These are phyloP conservation scores for Meloidogyne chitwoodi DNA, from an alignment of 1,140 invertebrate genomes.

Conservation along the genomic window DNA sequence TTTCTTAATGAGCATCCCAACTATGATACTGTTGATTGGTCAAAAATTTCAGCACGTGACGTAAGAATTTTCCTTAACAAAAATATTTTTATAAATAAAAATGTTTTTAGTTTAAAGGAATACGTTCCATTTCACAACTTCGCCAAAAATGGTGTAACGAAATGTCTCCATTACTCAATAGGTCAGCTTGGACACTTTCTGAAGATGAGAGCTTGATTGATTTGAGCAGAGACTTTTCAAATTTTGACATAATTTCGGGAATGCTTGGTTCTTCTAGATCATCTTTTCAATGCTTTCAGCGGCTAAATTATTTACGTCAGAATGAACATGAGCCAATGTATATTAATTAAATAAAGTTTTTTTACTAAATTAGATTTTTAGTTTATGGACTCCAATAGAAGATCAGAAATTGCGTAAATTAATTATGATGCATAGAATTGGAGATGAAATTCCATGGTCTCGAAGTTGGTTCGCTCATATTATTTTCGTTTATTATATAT, in stretches of 20 bases:
- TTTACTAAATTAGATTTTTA: slow-evolving; percentile 2
- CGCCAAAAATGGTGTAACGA: slow-evolving; percentile 40
- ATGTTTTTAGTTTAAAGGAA: slow-evolving; percentile 31
- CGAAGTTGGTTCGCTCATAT: slow-evolving; percentile 27
- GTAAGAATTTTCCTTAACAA: slow-evolving; percentile 16
- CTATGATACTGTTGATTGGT: slow-evolving; percentile 31
- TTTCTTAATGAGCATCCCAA: slow-evolving; percentile 13
- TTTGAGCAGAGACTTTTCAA: slow-evolving; percentile 18
- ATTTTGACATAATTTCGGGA: slow-evolving; percentile 37
- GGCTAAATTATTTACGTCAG: slow-evolving; percentile 19
- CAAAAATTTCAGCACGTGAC: slow-evolving; percentile 33
- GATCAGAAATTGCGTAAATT: slow-evolving; percentile 32
- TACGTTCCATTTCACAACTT: slow-evolving; percentile 32
- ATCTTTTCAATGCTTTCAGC: slow-evolving; percentile 38
- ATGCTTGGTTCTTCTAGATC: slow-evolving; percentile 17
- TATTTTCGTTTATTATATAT: slow-evolving; percentile 1
- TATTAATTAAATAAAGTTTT: background rate
- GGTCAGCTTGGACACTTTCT: slow-evolving; percentile 25
- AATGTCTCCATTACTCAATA: slow-evolving; percentile 10
- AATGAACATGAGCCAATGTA: slow-evolving; percentile 18
- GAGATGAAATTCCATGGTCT: slow-evolving; percentile 37
- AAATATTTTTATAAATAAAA: background rate
- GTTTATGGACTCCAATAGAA: slow-evolving; percentile 33
- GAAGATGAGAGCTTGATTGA: slow-evolving; percentile 26
- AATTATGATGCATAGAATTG: slow-evolving; percentile 28